Base-by-base conservation (phyloP, 2,888 invertebrate species). In the Galerucella nymphaeae region DNA sequence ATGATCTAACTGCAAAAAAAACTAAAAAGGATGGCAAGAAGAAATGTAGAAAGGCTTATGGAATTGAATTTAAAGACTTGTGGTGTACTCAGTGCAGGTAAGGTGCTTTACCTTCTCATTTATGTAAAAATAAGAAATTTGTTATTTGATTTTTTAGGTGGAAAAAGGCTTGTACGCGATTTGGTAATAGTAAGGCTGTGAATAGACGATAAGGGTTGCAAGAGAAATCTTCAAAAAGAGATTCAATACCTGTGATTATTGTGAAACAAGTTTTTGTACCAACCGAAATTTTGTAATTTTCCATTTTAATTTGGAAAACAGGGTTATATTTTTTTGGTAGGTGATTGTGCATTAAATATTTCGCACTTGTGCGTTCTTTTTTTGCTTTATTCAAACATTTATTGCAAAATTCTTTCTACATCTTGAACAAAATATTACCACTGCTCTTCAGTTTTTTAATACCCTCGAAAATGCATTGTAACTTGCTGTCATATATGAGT, bases 101-200 rank as follows among this genome's bases (percentile, higher is more conserved):
- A 64, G 63, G 23, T 13, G 2, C 20, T 10, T 10, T 42, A 20
- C 42, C n/a, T 14, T 13, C 6, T 10, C n/a, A 0, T 50, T 50
- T 13, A 8, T 38, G 30, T 8, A 38, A 38, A 57, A 16, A 57
- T 20, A 20, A 18, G 11, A 20, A 16, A 8, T 45, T 57, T 57
- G 55, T 5, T 6, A 38, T 38, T 20, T 20, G 11, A n/a, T 64
- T 18, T 70, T 70, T 20, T 53, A 62, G 73, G 23, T 73, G 73
- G 73, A 73, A 73, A 53, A 73, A 73, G 41, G 73, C 73, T 14
- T 73, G 73, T 45, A 73, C 66, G 6, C 23, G 73, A 38, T 73
- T 73, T 38, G 67, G 58, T 10, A 73, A 67, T 45, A 63, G 42
- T 14, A 70, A 70, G 70, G 70, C 70, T 70, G 70, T 70, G 70